Base-by-base conservation (phyloP, 2,888 invertebrate species). In the Cloeon dipterum region DNA sequence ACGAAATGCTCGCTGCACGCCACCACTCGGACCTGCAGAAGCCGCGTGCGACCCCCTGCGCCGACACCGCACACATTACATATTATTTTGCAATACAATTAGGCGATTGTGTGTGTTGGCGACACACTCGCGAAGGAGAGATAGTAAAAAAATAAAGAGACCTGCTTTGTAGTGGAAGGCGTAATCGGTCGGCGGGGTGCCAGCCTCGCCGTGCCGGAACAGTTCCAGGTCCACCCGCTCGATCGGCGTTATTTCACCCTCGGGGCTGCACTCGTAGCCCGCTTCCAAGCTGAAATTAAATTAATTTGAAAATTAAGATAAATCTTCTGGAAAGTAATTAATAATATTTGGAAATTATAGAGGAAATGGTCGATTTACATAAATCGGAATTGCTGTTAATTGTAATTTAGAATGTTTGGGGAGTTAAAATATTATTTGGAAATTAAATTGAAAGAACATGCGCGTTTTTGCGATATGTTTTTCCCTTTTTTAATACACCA, bases 201-300 rank as follows among this genome's bases (percentile, higher is more conserved):
- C 64, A 41, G 59, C 54, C 52, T 73, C 72, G 5, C 70, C 73
- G 46, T 69, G 66, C 43, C 68, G 62, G 48, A 68, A 67, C 18
- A 74, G 52, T 33, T 62, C 52, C 36, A 70, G 61, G 46, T 68
- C 64, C 39, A 63, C 61, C 25, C 49, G 53, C 37, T 61, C 56
- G 2, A 66, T 45, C 5, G 57, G 49, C 34, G 50, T 51, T 13
- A 63, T 46, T 40, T 53, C 52, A 14, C 57, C 56, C 36, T 51
- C 49, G 4, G 53, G 48, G 1, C 58, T 59, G 46, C 67, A 70
- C 16, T 70, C 46, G 48, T 68, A 71, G n/a, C 75, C 75, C 25
- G 72, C 59, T 17, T 66, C 65, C 25, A 74, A 51, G 36, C 71
- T 71, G 51, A 41, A 59, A 51, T n/a, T n/a, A n/a, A n/a, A n/a